These are phyloP conservation scores for Henricia sp. DNA, from an alignment of 53 echinoderm and acorn worm genomes.

Conservation along the genomic window DNA sequence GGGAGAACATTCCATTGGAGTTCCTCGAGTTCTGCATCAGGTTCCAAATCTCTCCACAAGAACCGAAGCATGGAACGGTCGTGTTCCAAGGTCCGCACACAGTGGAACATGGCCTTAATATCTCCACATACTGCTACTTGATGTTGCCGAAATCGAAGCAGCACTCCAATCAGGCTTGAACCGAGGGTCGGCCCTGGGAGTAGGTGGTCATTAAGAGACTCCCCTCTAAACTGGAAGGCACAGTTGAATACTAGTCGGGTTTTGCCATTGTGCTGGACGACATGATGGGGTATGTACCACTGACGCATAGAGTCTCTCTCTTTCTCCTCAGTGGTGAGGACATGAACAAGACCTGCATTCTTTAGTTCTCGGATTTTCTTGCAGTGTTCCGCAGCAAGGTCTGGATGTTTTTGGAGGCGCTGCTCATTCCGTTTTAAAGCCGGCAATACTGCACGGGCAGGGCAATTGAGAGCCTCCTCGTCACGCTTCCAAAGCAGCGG, in stretches of 20 bases:
- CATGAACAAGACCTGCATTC: neutral
- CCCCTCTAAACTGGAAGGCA: neutral
- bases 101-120: conserved; percentile 3
- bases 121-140: neutral
- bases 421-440: too few species aligned
- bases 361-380: neutral
- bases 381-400: too few species aligned
- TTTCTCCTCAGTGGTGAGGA: neutral
- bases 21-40: neutral
- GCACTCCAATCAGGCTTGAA: neutral
- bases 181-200: neutral
- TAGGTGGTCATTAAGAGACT: conserved; percentile 4
- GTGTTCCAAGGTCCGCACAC: neutral
- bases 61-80: neutral
- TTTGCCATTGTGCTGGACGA: conserved; percentile 11
- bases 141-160: neutral
- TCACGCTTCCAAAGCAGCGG: neutral
- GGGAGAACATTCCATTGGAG: neutral
- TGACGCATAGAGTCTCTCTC: neutral
- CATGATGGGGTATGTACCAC: conserved; percentile 31
- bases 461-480: neutral
- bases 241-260: neutral
- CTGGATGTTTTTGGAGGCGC: too few species aligned
- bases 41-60: neutral
- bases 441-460: too few species aligned